Percentiles rank a stretch among this genome's conserved stretches.
Conservation (phyloP, 2,888 invertebrate species). For the Pandemis corylana region DNA sequence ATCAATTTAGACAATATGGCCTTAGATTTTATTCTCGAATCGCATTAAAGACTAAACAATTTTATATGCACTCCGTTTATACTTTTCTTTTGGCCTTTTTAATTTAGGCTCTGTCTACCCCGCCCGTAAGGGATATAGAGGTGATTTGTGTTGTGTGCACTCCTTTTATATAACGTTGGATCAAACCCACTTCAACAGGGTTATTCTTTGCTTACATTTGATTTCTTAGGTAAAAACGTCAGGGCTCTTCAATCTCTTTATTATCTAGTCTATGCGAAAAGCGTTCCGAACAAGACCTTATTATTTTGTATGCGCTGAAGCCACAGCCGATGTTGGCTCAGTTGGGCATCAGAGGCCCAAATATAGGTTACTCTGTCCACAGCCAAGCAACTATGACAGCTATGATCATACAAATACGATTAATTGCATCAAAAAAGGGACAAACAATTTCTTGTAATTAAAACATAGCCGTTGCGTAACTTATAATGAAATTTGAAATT, state of each 20-base stretch:
- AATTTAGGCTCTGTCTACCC: too few species aligned
- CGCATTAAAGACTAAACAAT: too few species aligned
- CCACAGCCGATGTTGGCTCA: slow-evolving; percentile 57
- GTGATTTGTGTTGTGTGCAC: too few species aligned
- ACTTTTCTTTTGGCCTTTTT: too few species aligned
- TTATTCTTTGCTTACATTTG: too few species aligned
- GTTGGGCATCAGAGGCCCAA: slow-evolving; percentile 48
- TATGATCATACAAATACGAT: slow-evolving; percentile 30
- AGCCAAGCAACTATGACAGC: slow-evolving; percentile 45
- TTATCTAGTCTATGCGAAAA: slow-evolving; percentile 15
- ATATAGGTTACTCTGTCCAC: slow-evolving; percentile 47
- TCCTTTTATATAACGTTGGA: too few species aligned
- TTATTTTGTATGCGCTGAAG: slow-evolving; percentile 35
- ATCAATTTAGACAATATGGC: too few species aligned
- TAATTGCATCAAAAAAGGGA: neutral
- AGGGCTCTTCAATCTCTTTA: neutral
- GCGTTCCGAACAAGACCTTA: slow-evolving; percentile 24
- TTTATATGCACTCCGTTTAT: too few species aligned
- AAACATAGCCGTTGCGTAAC: slow-evolving; percentile 20
- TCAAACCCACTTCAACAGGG: too few species aligned
- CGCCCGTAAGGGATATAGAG: too few species aligned
- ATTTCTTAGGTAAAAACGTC: too few species aligned
- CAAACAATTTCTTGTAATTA: slow-evolving; percentile 19
- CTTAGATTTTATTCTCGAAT: too few species aligned
- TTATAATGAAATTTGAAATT: neutral